Evolutionary conservation across 1,140 invertebrate species (phyloP).

Genomic region (Drosophila murphyi): DNA sequence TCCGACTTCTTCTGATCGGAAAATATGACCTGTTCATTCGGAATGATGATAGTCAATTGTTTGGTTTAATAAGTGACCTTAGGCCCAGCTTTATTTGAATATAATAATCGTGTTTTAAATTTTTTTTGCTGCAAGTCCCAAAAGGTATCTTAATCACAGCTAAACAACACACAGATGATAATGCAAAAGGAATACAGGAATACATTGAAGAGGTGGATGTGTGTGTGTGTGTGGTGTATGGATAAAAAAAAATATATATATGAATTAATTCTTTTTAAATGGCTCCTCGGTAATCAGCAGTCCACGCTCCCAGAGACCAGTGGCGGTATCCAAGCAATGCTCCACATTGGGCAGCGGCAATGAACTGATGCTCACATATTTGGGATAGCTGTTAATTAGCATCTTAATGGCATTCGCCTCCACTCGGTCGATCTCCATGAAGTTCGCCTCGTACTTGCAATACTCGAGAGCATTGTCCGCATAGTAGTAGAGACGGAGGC

Average conservation of each 20-base stretch:
- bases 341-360: slow-evolving; percentile 88
- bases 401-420: slow-evolving; percentile 89
- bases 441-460: slow-evolving; percentile 92
- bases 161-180: too few relatives aligned
- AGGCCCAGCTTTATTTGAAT: too few relatives aligned
- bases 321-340: slow-evolving; percentile 87
- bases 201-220: too few relatives aligned
- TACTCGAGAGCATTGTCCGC: slow-evolving; percentile 93
- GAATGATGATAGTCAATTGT: too few relatives aligned
- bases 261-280: slow-evolving; percentile 62
- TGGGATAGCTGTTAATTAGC: slow-evolving; percentile 91
- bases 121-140: too few relatives aligned
- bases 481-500: slow-evolving; percentile 90
- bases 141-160: too few relatives aligned
- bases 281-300: slow-evolving; percentile 88
- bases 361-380: slow-evolving; percentile 89
- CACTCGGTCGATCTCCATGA: slow-evolving; percentile 89
- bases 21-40: too few relatives aligned
- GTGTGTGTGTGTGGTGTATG: neutral
- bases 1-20: too few relatives aligned
- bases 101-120: too few relatives aligned
- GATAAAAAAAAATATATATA: neutral
- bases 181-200: too few relatives aligned
- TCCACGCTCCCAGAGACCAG: slow-evolving; percentile 90
- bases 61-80: too few relatives aligned